phyloP scores from a whole-genome alignment of 2,113 vertebrate species.

The Oxyura jamaicensis region DNA sequence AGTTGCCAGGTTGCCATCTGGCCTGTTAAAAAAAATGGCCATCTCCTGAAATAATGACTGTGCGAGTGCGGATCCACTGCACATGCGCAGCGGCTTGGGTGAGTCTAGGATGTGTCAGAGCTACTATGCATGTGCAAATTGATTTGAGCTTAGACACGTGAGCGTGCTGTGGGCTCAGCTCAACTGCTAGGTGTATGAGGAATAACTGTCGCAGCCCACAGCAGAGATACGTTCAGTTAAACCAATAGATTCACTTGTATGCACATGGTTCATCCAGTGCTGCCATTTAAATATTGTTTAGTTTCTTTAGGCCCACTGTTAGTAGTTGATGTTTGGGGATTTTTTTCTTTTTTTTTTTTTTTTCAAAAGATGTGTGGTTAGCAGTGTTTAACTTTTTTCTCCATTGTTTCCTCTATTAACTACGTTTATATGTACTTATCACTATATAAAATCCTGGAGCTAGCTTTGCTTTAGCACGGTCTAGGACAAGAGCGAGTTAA shows the following conservation, averaged over 20 bases:
- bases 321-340: neutral
- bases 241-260: fast-evolving
- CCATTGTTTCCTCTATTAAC: neutral
- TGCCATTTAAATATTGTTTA: fast-evolving
- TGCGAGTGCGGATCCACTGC: neutral
- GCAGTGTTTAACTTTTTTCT: neutral
- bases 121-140: neutral
- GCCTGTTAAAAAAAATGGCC: constrained; percentile 34
- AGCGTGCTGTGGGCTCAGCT: neutral
- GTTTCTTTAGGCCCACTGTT: neutral
- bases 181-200: neutral
- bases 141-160: neutral
- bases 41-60: neutral
- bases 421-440: fast-evolving
- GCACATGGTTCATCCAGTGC: fast-evolving
- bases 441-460: neutral
- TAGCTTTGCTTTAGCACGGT: neutral
- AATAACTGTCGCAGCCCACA: neutral
- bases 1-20: constrained; percentile 68
- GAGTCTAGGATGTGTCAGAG: constrained; percentile 47
- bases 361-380: neutral
- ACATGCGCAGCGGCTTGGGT: neutral
- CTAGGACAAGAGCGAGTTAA: neutral
- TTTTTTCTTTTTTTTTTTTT: neutral
- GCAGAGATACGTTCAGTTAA: fast-evolving